Evolutionary conservation across 2,113 vertebrate species (phyloP), one percentile per base, ranked within the genome.

Genomic region (Aegotheles bennettii): DNA sequence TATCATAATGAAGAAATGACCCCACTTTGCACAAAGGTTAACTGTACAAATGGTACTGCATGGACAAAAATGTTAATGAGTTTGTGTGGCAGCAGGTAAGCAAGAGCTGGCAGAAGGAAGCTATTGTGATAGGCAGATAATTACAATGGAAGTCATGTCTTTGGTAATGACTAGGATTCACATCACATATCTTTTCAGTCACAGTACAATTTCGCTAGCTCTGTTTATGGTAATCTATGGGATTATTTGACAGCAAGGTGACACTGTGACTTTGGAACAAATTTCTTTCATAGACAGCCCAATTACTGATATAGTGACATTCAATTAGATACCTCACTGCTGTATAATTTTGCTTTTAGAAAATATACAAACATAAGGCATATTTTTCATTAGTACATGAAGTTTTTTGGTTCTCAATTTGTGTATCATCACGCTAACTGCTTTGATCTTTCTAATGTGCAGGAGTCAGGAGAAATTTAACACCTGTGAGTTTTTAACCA

Each of bases 231-330:
- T 96, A 95, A 98, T 97, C 96, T 96, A 83, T 84, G 87, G 95
- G 96, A 98, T 98, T 98, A 97, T 97, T 97, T 97, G 97, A 97
- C 97, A 97, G 95, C 87, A 98, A 97, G 96, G 91, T 97, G 97
- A 97, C 97, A 98, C 94, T 97, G 97, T 97, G 93, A 97, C 96
- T 97, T 98, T 96, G 94, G 60, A 98, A 97, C 70, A 96, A 96
- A 95, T 97, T 96, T 97, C 89, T 97, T 94, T 95, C 91, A 95
- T 73, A 94, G 91, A 94, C 97, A 97, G 89, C 47, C 91, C 93
- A 96, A 97, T 97, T 97, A 96, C 83, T 92, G 70, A 79, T 92
- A 95, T 67, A 89, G 69, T 96, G 88, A 95, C 93, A 93, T 95
- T 91, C 92, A 96, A 88, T 97, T 98, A 98, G 88, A 92, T 19